These are phyloP conservation scores for Pteronura brasiliensis DNA, from an alignment of 2,113 vertebrate genomes.

Conservation along the genomic window DNA sequence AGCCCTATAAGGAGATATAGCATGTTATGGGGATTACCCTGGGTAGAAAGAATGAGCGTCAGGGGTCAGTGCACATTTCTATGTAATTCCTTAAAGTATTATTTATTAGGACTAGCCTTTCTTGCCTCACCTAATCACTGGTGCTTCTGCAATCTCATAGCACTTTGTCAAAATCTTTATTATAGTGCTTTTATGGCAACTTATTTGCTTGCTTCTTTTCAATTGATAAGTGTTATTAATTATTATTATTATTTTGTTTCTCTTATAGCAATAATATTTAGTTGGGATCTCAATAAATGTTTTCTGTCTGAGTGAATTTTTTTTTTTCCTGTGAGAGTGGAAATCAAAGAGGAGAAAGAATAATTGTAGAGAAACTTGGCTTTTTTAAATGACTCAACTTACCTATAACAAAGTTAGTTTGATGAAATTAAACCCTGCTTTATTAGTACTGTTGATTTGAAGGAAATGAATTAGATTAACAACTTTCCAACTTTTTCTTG, in stretches of 20 bases:
- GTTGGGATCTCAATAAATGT: not conserved
- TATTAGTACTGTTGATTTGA: not conserved
- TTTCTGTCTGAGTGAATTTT: not conserved
- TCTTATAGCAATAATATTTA: not conserved
- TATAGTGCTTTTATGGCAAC: not conserved
- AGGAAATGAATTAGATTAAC: not conserved
- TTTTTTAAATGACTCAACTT: not conserved
- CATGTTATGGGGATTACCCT: not conserved
- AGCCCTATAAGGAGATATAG: not conserved
- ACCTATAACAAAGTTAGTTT: not conserved
- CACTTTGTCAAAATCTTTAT: not conserved
- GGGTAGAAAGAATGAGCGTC: not conserved
- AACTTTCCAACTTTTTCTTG: not conserved
- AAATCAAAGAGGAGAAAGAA: not conserved
- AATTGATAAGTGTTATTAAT: not conserved
- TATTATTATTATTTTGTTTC: not conserved
- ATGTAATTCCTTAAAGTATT: not conserved
- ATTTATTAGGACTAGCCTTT: not conserved
- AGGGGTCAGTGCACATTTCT: not conserved
- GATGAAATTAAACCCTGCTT: not conserved
- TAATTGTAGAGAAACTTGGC: not conserved
- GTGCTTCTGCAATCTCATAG: not conserved
- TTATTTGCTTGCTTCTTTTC: not conserved
- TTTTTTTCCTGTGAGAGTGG: not conserved
- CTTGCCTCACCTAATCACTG: not conserved